Evolutionary conservation across 2,113 vertebrate species (phyloP), one percentile per base, ranked within the genome.

Genomic region (Centropus bengalensis): DNA sequence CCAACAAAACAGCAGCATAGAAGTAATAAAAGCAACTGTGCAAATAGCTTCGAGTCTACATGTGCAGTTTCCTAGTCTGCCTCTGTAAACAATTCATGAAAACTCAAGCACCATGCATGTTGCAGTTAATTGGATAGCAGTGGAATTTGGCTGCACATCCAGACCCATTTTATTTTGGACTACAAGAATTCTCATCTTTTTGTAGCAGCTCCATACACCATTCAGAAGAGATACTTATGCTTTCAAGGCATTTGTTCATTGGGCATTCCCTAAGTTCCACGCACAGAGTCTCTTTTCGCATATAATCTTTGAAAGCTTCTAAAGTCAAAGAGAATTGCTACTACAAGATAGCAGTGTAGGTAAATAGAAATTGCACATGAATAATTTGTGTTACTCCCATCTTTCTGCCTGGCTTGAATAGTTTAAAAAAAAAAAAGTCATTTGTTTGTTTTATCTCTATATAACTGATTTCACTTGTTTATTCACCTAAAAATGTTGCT

Each of bases 401-500:
- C 82, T 71, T 79, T 21, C 36, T 89, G 30, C 27, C 36, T 89
- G 62, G 76, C 89, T 87, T 91, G 58, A 89, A 79, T 32, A 82
- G 87, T 76, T 66, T 14, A 49, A 24, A 47, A 56, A 27, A 7
- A 36, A 60, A 47, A 55, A 52, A 24, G 23, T 16, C 0, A 1
- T 75, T 94, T 85, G 10, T 58, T 88, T 93, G 32, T 71, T 95
- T 93, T 76, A 58, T 73, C 78, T 69, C 27, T 54, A 30, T 82
- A n/a, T 49, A 94, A 84, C 23, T 18, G 67, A 49, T 82, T 95
- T 89, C 8, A 69, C 20, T 85, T 82, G 79, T 87, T 89, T 89
- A 91, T 89, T 76, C 74, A 44, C 58, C 62, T 62, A 85, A 95
- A 93, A 92, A 84, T 82, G n/a, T 91, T 93, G 74, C 95, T 92